These are phyloP conservation scores for Drosophila multiciliata DNA, from an alignment of 2,888 invertebrate species.

Conservation along the genomic window DNA sequence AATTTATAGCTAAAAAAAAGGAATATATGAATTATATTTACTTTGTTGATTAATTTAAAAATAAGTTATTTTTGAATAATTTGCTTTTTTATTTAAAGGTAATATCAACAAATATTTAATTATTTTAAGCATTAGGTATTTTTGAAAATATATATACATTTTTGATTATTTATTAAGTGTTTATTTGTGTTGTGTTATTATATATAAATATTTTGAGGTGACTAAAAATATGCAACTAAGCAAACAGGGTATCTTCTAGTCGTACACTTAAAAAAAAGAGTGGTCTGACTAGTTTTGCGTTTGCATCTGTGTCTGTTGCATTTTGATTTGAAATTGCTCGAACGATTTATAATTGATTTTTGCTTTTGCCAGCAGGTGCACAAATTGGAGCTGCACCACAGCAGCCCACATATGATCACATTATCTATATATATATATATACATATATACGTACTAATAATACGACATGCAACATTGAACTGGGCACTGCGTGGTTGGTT, in stretches of 20 bases:
- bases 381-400: conserved; percentile 53
- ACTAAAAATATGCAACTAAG: not conserved
- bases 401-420: conserved; percentile 46
- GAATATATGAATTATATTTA: not conserved
- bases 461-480: conserved; percentile 32
- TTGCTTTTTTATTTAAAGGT: no score
- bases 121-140: not conserved
- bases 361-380: conserved; percentile 72
- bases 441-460: not conserved
- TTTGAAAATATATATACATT: not conserved
- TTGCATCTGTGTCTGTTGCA: conserved; percentile 28
- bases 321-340: conserved; percentile 50
- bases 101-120: not conserved
- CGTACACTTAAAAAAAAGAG: not conserved
- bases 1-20: not conserved
- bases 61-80: not conserved
- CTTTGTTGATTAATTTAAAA: not conserved
- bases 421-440: not conserved
- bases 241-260: not conserved
- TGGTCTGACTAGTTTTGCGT: not conserved
- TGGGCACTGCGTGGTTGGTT: conserved; percentile 6
- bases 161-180: not conserved
- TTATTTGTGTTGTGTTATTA: not conserved
- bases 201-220: not conserved
- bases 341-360: conserved; percentile 72